Conservation (phyloP, 1,140 invertebrate species). For the Diachasmimorpha longicaudata region DNA sequence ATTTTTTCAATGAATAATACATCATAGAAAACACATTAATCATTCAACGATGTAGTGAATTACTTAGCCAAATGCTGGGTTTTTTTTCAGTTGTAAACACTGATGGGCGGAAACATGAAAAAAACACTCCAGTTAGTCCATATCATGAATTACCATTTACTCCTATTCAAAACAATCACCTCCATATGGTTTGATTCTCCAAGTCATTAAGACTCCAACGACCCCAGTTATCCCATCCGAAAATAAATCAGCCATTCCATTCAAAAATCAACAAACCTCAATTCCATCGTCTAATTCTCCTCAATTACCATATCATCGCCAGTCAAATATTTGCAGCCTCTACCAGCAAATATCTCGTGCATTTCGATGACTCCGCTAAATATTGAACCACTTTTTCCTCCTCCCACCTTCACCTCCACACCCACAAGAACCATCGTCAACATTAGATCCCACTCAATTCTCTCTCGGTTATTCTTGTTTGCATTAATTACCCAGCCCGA, state of each 20-base stretch:
- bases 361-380: background rate
- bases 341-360: background rate
- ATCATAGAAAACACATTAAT: background rate
- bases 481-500: constrained; percentile 24
- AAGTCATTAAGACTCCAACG: no score
- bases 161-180: no score
- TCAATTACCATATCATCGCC: background rate
- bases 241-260: background rate
- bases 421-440: constrained; percentile 10
- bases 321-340: background rate
- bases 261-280: background rate
- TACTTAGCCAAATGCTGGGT: no score
- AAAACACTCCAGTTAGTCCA: no score
- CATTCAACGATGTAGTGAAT: no score
- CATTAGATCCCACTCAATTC: constrained; percentile 11
- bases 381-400: background rate
- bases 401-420: background rate
- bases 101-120: no score
- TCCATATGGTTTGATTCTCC: no score
- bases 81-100: no score
- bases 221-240: background rate
- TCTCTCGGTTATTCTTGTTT: background rate
- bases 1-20: background rate
- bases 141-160: no score
- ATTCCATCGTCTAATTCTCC: background rate